Evolutionary conservation across 2,888 invertebrate genomes (phyloP), one percentile per base, ranked within the genome.

Genomic region (Amphimallon solstitiale): DNA sequence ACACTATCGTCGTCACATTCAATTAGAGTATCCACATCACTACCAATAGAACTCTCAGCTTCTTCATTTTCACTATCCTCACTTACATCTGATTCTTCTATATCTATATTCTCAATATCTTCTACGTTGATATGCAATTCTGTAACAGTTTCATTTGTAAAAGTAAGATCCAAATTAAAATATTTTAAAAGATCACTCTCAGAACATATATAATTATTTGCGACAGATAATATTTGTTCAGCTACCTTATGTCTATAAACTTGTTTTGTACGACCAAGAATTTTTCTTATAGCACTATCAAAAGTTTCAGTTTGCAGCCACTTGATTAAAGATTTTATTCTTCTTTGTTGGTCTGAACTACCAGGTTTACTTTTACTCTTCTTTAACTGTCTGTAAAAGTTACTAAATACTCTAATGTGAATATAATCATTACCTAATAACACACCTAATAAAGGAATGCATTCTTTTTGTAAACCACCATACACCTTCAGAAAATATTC

Each of bases 381-480:
- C 77, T 88, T 88, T 4, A 92, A 77, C 56, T 89, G 87, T 0
- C 84, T 80, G 75, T 90, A 92, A 79, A 96, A 94, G 70, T 88
- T 86, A 1, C 83, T 84, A 76, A 95, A 94, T 0, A 86, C 84
- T 2, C 83, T 84, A 66, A 86, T 85, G 38, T 89, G 85, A 6
- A 95, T 89, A 81, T 92, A 96, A 82, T 97, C 97, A 84, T 97
- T 97, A 0, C 97, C 97, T 5, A 96, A 82, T 35, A 97, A 78
- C 0, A 92, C 91, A 0, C 94, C 93, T 69, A 95, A 85, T 17
- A 97, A 78, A 0, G 95, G 94, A 52, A 97, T 78, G 68, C 91
- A 82, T 12, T 87, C 86, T 70, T 86, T 86, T 68, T 89, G 85
- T 29, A 94, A 78, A 0, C 89, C 89, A 0, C 88, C 88, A 78